Base-by-base conservation (phyloP, 1,140 invertebrate genomes). In the Euwallacea similis region DNA sequence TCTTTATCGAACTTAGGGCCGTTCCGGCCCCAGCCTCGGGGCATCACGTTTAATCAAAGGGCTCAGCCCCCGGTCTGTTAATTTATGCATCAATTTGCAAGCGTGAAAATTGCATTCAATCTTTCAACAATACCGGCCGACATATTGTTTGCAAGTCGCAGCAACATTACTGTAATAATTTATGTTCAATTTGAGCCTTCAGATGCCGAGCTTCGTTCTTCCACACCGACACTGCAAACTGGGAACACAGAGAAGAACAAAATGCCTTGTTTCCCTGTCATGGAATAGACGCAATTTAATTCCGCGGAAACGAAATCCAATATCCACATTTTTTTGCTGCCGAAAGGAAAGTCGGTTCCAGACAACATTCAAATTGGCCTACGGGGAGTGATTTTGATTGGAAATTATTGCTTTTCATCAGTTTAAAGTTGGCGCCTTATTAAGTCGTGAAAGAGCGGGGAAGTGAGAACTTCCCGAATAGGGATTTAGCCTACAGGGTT, bases 201-300 rank as follows among this genome's bases (percentile, higher is more conserved):
- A 56, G 54, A 11, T 50, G 46, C 46, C 46, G 13, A 50, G 13
- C 46, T 11, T 6, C 46, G 46, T 50, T 6, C 46, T 6, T 50
- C 13, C 46, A 13, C 46, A 50, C 2, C 46, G 6, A 50, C 21
- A 33, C 21, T 33, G 21, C 46, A 13, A 50, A 10, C 9, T 50
- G 13, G 13, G 46, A 50, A 50, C 9, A 50, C 46, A 13, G 9
- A n/a, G n/a, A 8, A 10, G 9, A 50, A 50, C 46, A 50, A 50
- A 50, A 50, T 13, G 13, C 46, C 9, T 50, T 50, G 46, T 50
- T 50, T 50, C 46, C 46, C 46, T 50, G 46, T 50, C 46, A 50
- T 50, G 6, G 46, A 56, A 56, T 56, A 56, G 54, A 16, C 54
- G 54, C 16, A 56, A 56, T 56, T 56, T 16, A 56, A 56, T 56